A percentile compares a stretch with the other conserved stretches of the same genome.
Evolutionary conservation across 2,888 invertebrate species (phyloP).

Genomic region (Diogma glabrata): DNA sequence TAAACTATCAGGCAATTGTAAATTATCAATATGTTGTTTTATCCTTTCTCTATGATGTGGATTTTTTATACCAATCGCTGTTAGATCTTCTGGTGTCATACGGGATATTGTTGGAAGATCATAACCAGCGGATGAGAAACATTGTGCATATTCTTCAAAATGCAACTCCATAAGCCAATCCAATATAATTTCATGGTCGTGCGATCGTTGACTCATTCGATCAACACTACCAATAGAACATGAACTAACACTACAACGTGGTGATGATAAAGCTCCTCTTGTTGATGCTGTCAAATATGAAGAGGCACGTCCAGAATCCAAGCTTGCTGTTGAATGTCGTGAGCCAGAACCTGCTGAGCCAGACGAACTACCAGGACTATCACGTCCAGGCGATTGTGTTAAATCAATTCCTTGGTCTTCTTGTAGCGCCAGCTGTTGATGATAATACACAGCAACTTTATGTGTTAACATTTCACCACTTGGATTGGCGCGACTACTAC

Average conservation of each 20-base stretch:
- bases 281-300: constrained; percentile 49
- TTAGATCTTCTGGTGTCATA: constrained; percentile 95
- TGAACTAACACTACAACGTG: constrained; percentile 65
- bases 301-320: constrained; percentile 87
- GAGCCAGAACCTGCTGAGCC: constrained; percentile 81
- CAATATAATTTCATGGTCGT: constrained; percentile 83
- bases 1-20: constrained; percentile 87
- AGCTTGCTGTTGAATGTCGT: constrained; percentile 71
- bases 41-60: constrained; percentile 93
- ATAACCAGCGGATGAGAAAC: constrained; percentile 92
- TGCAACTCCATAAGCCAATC: constrained; percentile 89
- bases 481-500: no score
- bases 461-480: constrained; percentile 56
- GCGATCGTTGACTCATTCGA: constrained; percentile 55
- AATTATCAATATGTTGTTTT: constrained; percentile 89
- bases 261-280: constrained; percentile 44
- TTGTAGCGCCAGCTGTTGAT: constrained; percentile 69
- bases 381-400: constrained; percentile 86
- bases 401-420: constrained; percentile 84
- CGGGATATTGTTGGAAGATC: constrained; percentile 96
- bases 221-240: constrained; percentile 69
- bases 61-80: constrained; percentile 86
- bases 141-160: constrained; percentile 87
- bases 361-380: constrained; percentile 81
- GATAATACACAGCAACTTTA: constrained; percentile 67